Percentiles rank a stretch among this genome's conserved stretches.
Conservation (phyloP, 2,113 vertebrate genomes). For the Microtus ochrogaster region DNA sequence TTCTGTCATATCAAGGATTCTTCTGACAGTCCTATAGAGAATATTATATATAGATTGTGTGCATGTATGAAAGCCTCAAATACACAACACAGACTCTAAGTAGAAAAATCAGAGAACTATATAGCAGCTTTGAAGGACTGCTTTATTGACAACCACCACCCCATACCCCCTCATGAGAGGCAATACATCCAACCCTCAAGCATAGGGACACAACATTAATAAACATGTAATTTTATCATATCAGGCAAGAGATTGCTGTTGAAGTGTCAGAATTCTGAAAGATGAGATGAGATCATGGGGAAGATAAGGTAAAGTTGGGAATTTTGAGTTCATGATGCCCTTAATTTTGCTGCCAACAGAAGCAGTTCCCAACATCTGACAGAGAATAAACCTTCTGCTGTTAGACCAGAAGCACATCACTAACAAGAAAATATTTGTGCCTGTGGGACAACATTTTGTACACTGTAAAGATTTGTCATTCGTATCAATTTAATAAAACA, state of each 20-base stretch:
- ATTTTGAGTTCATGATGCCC: not conserved
- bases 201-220: not conserved
- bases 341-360: not conserved
- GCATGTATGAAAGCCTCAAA: not conserved
- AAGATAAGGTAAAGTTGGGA: not conserved
- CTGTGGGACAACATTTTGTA: too few species aligned
- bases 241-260: not conserved
- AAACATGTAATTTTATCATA: not conserved
- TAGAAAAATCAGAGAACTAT: not conserved
- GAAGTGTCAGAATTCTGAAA: not conserved
- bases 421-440: not conserved
- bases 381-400: not conserved
- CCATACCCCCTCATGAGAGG: not conserved
- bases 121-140: not conserved
- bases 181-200: not conserved
- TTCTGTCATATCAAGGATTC: not conserved
- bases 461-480: too few species aligned
- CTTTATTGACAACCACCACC: not conserved
- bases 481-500: too few species aligned
- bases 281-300: not conserved
- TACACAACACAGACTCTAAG: not conserved
- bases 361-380: not conserved
- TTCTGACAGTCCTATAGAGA: conserved; percentile 5
- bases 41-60: not conserved
- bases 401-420: not conserved